A percentile compares a stretch with the other conserved stretches of the same genome.
Conservation (phyloP, 92 coral and sea anemone species). For the Epizoanthus rinbou region DNA sequence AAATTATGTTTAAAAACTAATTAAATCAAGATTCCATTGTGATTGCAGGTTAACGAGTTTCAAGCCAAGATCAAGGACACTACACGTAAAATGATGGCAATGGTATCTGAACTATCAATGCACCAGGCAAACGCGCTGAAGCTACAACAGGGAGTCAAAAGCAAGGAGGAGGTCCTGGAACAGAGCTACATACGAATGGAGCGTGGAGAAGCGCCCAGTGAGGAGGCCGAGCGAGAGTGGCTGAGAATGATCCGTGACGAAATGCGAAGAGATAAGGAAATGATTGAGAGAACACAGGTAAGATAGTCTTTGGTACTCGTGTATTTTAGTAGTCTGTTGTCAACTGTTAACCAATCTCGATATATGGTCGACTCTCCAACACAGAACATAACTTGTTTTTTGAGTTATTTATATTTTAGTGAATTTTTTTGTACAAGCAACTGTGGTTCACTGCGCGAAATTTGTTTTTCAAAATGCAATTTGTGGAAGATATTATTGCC, state of each 20-base stretch:
- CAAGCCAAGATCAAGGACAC: constrained; percentile 99
- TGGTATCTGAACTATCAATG: constrained; percentile 98
- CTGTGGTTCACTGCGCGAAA: too few species aligned
- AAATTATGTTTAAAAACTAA: not conserved
- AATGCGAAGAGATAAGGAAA: constrained; percentile 64
- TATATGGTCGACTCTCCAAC: not conserved
- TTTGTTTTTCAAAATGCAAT: too few species aligned
- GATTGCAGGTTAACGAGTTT: constrained; percentile 86
- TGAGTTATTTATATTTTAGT: too few species aligned
- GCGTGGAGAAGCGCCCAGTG: constrained; percentile 94
- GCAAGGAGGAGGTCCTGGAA: constrained; percentile 81
- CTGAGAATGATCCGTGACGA: constrained; percentile 86
- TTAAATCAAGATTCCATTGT: not conserved
- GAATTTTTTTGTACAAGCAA: too few species aligned
- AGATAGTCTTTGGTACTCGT: not conserved
- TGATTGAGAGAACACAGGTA: constrained; percentile 68
- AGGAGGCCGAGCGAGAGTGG: constrained; percentile 95
- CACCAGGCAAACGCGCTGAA: constrained; percentile 95
- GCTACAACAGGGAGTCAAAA: constrained; percentile 88
- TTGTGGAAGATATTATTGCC: too few species aligned
- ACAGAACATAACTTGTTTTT: too few species aligned
- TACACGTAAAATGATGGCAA: constrained; percentile 98
- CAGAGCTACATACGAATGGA: constrained; percentile 97
- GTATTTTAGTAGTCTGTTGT: not conserved
- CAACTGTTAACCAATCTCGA: too few species aligned